phyloP scores from a whole-genome alignment of 2,113 vertebrate genomes.

The Saccopteryx leptura region DNA sequence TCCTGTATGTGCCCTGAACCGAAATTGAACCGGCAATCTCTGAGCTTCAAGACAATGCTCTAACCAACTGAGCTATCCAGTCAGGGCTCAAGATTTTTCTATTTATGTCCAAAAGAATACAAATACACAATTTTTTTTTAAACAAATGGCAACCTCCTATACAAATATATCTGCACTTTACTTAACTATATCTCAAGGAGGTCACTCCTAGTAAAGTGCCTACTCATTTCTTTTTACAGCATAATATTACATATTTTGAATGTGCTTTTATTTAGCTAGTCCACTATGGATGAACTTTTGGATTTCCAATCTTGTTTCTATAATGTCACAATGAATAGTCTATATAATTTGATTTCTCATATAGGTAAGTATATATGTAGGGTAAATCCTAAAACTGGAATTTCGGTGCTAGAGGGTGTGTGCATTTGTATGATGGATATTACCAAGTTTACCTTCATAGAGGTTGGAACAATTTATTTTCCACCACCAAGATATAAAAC shows the following conservation, averaged over 20 bases:
- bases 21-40: too few relatives aligned
- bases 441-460: slow-evolving; percentile 14
- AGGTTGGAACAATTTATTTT: background rate
- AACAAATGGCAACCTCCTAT: background rate
- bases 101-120: slow-evolving; percentile 6
- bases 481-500: background rate
- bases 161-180: background rate
- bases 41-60: too few relatives aligned
- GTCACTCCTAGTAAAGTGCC: slow-evolving; percentile 13
- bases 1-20: too few relatives aligned
- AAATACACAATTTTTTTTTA: slow-evolving; percentile 14
- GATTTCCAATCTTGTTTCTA: slow-evolving; percentile 38
- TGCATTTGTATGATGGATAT: background rate
- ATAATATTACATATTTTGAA: slow-evolving; percentile 18
- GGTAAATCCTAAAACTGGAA: slow-evolving; percentile 13
- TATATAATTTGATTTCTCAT: background rate
- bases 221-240: background rate
- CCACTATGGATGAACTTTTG: background rate
- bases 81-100: background rate
- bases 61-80: too few relatives aligned
- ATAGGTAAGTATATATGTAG: background rate
- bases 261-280: background rate
- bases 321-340: background rate
- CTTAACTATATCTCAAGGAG: background rate
- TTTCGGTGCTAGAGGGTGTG: background rate